These are phyloP conservation scores for Himalopsyche tibetana DNA, from an alignment of 2,888 invertebrate species.

Conservation along the genomic window DNA sequence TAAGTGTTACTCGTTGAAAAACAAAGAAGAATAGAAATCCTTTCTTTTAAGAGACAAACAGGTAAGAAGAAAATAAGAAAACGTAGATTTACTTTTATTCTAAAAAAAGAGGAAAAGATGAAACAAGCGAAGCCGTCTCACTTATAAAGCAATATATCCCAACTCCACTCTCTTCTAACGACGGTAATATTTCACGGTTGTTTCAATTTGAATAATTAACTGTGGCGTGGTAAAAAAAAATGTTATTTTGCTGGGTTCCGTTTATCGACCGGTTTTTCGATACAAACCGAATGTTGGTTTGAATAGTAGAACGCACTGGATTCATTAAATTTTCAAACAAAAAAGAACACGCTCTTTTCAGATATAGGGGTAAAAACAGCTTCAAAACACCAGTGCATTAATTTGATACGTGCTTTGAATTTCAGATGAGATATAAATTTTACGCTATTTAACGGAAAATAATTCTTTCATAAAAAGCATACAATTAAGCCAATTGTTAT, in stretches of 20 bases:
- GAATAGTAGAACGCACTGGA: neutral
- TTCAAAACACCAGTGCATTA: neutral
- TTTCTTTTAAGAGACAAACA: slow-evolving; percentile 2
- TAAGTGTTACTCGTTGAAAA: slow-evolving; percentile 16
- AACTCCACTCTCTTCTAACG: slow-evolving; percentile 9
- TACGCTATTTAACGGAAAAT: no score
- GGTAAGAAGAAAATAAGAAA: neutral
- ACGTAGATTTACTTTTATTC: neutral
- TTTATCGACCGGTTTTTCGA: slow-evolving; percentile 4
- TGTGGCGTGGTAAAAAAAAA: slow-evolving; percentile 2
- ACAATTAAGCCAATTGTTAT: no score
- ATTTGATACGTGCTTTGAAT: neutral
- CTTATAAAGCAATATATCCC: slow-evolving; percentile 20
- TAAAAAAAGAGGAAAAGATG: neutral
- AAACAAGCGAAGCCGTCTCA: slow-evolving; percentile 30
- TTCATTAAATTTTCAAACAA: slow-evolving; percentile 14
- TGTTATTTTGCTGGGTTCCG: neutral
- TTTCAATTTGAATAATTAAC: slow-evolving; percentile 34
- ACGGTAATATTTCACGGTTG: slow-evolving; percentile 19
- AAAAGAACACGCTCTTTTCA: neutral
- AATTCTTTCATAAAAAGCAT: no score
- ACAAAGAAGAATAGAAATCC: slow-evolving; percentile 42
- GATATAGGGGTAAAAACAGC: neutral
- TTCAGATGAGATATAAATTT: no score
- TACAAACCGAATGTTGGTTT: slow-evolving; percentile 12